These are phyloP conservation scores for Tolypeutes matacus DNA, from an alignment of 2,797 vertebrate species.

Conservation along the genomic window DNA sequence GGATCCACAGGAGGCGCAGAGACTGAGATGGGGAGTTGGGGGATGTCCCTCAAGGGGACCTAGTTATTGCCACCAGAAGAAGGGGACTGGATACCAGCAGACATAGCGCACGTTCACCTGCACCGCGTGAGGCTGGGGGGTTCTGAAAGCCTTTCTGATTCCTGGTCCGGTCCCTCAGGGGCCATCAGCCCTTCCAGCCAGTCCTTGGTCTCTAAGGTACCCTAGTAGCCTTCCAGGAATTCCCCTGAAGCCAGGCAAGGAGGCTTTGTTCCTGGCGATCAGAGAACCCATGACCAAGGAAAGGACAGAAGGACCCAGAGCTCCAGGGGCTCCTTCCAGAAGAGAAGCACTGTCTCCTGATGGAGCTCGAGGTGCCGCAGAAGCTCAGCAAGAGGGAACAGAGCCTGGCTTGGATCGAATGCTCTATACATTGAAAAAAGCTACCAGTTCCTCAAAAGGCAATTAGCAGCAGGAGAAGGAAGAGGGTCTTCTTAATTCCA, in stretches of 20 bases:
- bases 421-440: fast-evolving
- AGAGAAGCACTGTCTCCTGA: fast-evolving
- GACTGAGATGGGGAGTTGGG: neutral
- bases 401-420: neutral
- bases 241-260: neutral
- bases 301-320: neutral
- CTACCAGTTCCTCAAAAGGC: neutral
- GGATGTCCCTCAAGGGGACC: neutral
- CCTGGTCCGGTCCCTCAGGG: neutral
- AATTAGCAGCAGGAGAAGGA: neutral
- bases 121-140: fast-evolving
- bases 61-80: neutral
- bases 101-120: neutral
- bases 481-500: neutral
- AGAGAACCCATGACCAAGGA: neutral
- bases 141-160: neutral
- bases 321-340: neutral
- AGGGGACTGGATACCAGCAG: neutral
- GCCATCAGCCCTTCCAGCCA: neutral
- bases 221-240: neutral
- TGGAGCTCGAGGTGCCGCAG: too few relatives aligned
- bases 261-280: neutral
- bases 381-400: fast-evolving
- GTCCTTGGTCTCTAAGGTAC: neutral
- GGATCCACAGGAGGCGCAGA: neutral